These are phyloP conservation scores for Bathynomus jamesi DNA, from an alignment of 1,140 invertebrate species.

Conservation along the genomic window DNA sequence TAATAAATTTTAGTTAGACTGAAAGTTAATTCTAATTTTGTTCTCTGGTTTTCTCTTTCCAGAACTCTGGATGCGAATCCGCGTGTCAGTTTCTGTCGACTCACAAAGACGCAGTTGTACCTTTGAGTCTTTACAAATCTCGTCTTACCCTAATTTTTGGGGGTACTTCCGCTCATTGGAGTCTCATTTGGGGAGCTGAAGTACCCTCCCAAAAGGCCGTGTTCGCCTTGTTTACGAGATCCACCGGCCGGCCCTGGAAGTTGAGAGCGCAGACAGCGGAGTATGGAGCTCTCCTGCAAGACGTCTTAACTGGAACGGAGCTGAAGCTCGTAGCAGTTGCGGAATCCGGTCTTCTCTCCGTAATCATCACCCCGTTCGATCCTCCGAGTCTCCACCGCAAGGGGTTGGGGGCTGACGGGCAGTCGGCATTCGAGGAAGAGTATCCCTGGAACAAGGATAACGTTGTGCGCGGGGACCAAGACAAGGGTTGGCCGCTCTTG, in stretches of 20 bases:
- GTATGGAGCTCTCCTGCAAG: slow-evolving; percentile 19
- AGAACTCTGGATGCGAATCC: slow-evolving; percentile 20
- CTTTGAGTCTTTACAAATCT: slow-evolving; percentile 22
- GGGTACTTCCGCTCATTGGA: slow-evolving; percentile 19
- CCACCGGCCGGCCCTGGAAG: slow-evolving; percentile 16
- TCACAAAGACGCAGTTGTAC: slow-evolving; percentile 14
- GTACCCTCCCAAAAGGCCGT: slow-evolving; percentile 14
- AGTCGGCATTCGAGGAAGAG: slow-evolving; percentile 2
- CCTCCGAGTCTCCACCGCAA: slow-evolving; percentile 9
- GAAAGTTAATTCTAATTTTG: not conserved
- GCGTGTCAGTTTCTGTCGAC: slow-evolving; percentile 19
- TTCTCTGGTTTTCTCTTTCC: not conserved
- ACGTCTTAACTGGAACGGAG: slow-evolving; percentile 17
- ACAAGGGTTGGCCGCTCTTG: slow-evolving; percentile 12
- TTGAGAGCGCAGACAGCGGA: slow-evolving; percentile 22
- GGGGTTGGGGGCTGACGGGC: slow-evolving; percentile 1
- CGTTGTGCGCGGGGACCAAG: not conserved
- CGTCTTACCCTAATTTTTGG: slow-evolving; percentile 28
- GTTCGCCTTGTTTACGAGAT: slow-evolving; percentile 21
- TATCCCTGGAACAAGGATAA: slow-evolving; percentile 17
- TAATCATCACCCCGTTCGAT: slow-evolving; percentile 27
- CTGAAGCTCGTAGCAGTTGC: slow-evolving; percentile 31
- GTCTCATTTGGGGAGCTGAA: slow-evolving; percentile 10
- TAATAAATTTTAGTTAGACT: too few relatives aligned
- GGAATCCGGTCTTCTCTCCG: slow-evolving; percentile 23